Evolutionary conservation across 1,140 invertebrate genomes (phyloP).

Genomic region (Dendroctonus valens): DNA sequence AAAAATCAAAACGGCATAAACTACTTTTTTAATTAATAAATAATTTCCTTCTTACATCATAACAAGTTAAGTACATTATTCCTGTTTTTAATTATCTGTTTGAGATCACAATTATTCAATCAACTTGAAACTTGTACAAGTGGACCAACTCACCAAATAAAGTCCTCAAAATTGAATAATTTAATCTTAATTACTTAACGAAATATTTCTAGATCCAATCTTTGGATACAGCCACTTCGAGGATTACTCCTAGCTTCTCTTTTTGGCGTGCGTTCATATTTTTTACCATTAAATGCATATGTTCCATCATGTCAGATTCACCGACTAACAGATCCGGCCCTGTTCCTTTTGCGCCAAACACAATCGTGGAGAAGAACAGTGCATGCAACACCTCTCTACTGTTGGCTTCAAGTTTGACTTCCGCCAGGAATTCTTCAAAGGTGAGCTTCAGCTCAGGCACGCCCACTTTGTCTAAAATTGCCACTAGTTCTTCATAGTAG

Average conservation of each 20-base stretch:
- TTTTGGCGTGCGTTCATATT: conserved; percentile 12
- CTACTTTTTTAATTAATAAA: no score
- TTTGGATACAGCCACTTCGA: background rate
- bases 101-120: no score
- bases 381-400: background rate
- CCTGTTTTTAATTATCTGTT: no score
- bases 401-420: background rate
- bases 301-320: background rate
- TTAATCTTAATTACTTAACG: no score
- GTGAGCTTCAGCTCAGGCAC: background rate
- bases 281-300: background rate
- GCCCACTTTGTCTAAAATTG: background rate
- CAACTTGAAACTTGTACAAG: no score
- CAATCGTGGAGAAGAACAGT: conserved; percentile 6
- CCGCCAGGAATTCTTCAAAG: conserved; percentile 6
- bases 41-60: no score
- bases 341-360: conserved; percentile 13
- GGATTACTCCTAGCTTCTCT: conserved; percentile 3
- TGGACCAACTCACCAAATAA: no score
- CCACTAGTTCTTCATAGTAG: conserved; percentile 11
- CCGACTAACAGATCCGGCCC: background rate
- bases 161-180: no score
- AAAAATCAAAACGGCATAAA: no score
- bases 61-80: no score
- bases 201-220: background rate